These are phyloP conservation scores for Holothuria glaberrima DNA, from an alignment of 35 echinoderm and acorn worm genomes.

Conservation along the genomic window DNA sequence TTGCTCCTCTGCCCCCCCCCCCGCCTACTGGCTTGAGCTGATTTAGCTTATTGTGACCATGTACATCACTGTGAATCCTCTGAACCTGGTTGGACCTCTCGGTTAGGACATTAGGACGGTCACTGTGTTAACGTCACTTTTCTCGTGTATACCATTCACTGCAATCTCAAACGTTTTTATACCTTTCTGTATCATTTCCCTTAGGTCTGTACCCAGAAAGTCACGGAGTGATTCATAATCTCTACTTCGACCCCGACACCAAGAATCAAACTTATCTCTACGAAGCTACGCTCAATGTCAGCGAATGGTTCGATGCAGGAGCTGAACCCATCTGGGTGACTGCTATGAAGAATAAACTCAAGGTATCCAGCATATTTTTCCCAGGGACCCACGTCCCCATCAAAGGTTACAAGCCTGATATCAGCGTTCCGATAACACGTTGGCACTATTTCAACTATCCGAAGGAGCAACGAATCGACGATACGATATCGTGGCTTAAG, in stretches of 20 bases:
- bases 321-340: constrained; percentile 91
- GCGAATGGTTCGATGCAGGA: constrained; percentile 85
- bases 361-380: constrained; percentile 77
- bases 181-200: not conserved
- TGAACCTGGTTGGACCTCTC: no score
- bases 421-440: constrained; percentile 35
- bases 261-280: constrained; percentile 59
- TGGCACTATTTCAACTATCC: constrained; percentile 66
- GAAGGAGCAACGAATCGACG: constrained; percentile 49
- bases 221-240: constrained; percentile 86
- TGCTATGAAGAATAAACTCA: constrained; percentile 70
- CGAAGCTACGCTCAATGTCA: constrained; percentile 62
- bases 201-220: constrained; percentile 85
- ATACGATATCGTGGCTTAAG: constrained; percentile 63
- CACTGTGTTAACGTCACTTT: no score
- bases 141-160: no score
- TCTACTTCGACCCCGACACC: constrained; percentile 72
- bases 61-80: no score
- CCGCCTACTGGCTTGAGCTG: no score
- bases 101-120: no score
- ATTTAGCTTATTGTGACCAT: no score
- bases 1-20: no score
- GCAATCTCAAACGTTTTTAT: no score
- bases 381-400: constrained; percentile 86
- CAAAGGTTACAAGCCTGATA: constrained; percentile 69